Conservation (phyloP, 1,140 invertebrate genomes). For the Antheraea pernyi region DNA sequence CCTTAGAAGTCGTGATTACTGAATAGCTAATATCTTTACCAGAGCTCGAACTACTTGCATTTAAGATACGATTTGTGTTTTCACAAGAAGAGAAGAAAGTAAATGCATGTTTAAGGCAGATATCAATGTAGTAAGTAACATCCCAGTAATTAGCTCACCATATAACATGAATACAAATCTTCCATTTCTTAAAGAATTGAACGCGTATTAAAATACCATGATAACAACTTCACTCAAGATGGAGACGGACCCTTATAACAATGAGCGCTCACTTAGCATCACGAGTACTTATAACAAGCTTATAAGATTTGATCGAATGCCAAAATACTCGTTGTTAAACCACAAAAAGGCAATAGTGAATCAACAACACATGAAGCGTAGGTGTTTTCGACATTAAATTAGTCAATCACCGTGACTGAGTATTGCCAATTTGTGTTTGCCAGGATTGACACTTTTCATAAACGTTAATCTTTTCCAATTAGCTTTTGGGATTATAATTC, state of each 20-base stretch:
- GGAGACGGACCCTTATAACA: not conserved
- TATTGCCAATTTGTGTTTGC: not conserved
- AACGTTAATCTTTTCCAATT: not conserved
- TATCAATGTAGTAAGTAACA: no score
- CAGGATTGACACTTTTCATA: not conserved
- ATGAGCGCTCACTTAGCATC: not conserved
- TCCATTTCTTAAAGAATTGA: not conserved
- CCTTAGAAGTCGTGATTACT: no score
- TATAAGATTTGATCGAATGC: not conserved
- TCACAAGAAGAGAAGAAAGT: no score
- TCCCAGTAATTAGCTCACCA: no score
- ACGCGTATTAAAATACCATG: not conserved
- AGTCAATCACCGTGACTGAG: slow-evolving; percentile 9
- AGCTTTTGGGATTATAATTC: not conserved
- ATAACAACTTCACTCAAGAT: not conserved
- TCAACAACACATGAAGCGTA: not conserved
- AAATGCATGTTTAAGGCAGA: no score
- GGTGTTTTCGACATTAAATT: slow-evolving; percentile 1
- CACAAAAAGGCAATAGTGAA: not conserved
- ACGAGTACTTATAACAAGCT: not conserved
- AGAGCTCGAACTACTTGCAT: no score
- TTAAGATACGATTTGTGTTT: no score
- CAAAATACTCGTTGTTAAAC: not conserved
- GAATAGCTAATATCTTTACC: no score
- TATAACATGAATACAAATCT: no score